Base-by-base conservation (phyloP, 2,797 vertebrate genomes). In the Schizothorax lantsangensis region DNA sequence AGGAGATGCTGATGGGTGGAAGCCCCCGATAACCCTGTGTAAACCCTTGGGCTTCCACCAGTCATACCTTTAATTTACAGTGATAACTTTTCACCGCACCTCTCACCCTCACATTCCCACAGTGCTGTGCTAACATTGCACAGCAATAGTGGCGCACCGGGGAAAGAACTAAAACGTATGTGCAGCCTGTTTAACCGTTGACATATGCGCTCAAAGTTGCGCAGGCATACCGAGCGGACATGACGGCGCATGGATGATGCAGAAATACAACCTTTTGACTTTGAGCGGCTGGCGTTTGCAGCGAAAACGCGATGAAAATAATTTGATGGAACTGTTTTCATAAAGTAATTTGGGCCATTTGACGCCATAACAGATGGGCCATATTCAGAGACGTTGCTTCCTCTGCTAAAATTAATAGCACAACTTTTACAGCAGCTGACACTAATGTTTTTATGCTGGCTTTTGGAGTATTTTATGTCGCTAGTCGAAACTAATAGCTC, bases 361-460 rank as follows among this genome's bases (percentile, higher is more conserved):
- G 75, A 82, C 49, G 82, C 54, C 72, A 38, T 86, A 90, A 90
- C 90, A 91, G 90, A 91, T 90, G 89, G 90, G 83, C 86, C 81
- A 2, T 40, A 64, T 90, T 88, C 72, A 75, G 82, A 88, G 80
- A 88, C 69, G 81, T 81, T 57, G 87, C 84, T 59, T 91, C 83
- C 72, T 79, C 40, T 12, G 83, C 87, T 82, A 64, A 90, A 90
- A 91, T 91, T 89, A 90, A 90, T 88, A 79, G 89, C 66, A 23
- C 78, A 73, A 90, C 80, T 91, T 91, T 89, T 87, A 90, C 90
- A 86, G 88, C 89, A 86, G 87, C 84, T 86, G 88, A 87, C 81
- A 68, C 85, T 80, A 88, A 89, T 81, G 88, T 86, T 88, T 91
- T 86, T 88, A 79, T 77, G 86, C 86, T 79, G 36, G 88, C 81